A percentile compares a stretch with the other conserved stretches of the same genome.
These are phyloP conservation scores for Bos indicus DNA, from an alignment of 2,113 vertebrate species.

Conservation along the genomic window DNA sequence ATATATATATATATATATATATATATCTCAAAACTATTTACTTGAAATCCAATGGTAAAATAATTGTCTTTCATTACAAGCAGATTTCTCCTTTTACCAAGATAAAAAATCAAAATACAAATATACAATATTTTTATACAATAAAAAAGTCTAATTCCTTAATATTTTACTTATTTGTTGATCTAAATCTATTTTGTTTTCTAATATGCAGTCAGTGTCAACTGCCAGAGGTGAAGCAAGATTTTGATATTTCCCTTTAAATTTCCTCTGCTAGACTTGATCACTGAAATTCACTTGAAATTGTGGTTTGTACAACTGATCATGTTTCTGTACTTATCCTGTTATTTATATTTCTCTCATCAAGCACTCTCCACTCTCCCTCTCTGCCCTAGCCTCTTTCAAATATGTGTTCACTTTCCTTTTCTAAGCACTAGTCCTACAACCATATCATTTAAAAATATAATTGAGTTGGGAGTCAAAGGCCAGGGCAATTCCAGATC, in stretches of 20 bases:
- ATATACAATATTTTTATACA: background rate
- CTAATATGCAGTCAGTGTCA: background rate
- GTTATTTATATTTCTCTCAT: background rate
- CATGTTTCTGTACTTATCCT: background rate
- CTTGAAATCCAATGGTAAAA: background rate
- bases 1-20: no score
- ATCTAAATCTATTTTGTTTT: background rate
- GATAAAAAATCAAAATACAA: background rate
- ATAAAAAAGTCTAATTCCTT: background rate
- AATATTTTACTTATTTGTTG: background rate
- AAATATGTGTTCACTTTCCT: constrained; percentile 15
- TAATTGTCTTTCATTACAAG: background rate
- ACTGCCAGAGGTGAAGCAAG: background rate
- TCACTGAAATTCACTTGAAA: constrained; percentile 15
- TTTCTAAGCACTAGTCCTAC: background rate
- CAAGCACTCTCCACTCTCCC: background rate
- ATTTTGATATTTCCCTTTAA: background rate
- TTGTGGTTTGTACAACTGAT: background rate
- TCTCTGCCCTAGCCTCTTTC: background rate
- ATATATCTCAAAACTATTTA: background rate
- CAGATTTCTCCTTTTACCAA: background rate
- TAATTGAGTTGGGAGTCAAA: background rate
- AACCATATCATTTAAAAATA: background rate
- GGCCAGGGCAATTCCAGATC: background rate
- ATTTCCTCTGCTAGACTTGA: background rate